Conservation (phyloP, 2,888 invertebrate genomes). For the Hirtodrosophila histrioides region DNA sequence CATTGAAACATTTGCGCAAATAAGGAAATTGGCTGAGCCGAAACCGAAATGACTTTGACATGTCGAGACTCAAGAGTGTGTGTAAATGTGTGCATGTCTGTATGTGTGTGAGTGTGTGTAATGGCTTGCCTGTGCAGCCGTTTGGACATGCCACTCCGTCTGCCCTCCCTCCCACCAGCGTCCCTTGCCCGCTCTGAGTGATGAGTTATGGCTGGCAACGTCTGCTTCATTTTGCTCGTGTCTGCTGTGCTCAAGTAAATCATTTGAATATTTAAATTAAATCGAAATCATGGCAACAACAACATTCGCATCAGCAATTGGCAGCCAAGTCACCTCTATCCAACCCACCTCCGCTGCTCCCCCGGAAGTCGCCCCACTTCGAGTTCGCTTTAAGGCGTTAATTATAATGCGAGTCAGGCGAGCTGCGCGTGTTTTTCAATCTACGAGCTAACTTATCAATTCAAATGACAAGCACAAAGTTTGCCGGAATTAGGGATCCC, state of each 20-base stretch:
- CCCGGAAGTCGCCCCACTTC: constrained; percentile 38
- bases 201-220: constrained; percentile 70
- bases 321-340: background rate
- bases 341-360: constrained; percentile 4
- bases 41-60: constrained; percentile 71
- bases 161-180: background rate
- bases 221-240: constrained; percentile 51
- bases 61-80: constrained; percentile 35
- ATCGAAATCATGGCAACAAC: constrained; percentile 61
- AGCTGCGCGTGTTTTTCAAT: constrained; percentile 54
- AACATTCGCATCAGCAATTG: constrained; percentile 14
- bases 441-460: constrained; percentile 35
- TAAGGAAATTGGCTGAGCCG: constrained; percentile 77
- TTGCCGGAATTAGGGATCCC: background rate
- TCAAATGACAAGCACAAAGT: background rate
- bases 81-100: constrained; percentile 8
- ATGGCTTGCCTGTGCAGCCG: constrained; percentile 42
- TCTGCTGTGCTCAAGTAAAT: constrained; percentile 61
- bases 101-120: constrained; percentile 23
- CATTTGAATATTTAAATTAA: constrained; percentile 77
- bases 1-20: constrained; percentile 79
- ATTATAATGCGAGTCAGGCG: constrained; percentile 68
- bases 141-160: constrained; percentile 8
- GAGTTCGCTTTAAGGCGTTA: constrained; percentile 61
- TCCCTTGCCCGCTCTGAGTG: constrained; percentile 14